A percentile compares a stretch with the other conserved stretches of the same genome.
These are phyloP conservation scores for Endotricha flammealis DNA, from an alignment of 2,888 invertebrate genomes.

Conservation along the genomic window DNA sequence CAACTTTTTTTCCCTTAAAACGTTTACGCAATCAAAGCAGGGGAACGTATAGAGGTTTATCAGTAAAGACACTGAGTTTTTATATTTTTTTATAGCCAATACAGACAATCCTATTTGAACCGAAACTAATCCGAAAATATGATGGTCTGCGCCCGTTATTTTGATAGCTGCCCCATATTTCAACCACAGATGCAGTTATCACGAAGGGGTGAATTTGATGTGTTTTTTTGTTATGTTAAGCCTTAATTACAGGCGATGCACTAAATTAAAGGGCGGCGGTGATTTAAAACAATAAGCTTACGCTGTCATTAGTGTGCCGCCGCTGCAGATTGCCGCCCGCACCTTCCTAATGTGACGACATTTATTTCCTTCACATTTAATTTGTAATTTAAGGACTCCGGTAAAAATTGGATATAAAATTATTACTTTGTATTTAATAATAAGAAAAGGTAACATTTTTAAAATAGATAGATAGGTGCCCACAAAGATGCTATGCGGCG, in stretches of 20 bases:
- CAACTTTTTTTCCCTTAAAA: slow-evolving; percentile 66
- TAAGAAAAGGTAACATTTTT: too few relatives aligned
- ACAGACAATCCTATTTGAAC: slow-evolving; percentile 21
- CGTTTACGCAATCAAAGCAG: slow-evolving; percentile 54
- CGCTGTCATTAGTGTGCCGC: slow-evolving; percentile 55
- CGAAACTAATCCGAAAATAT: slow-evolving; percentile 25
- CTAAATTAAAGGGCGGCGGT: slow-evolving; percentile 69
- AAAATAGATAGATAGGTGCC: too few relatives aligned
- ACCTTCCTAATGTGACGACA: slow-evolving; percentile 67
- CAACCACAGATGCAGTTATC: slow-evolving; percentile 53
- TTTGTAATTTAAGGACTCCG: slow-evolving; percentile 49
- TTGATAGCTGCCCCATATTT: slow-evolving; percentile 33
- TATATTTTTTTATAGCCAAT: slow-evolving; percentile 11
- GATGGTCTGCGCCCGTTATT: slow-evolving; percentile 38
- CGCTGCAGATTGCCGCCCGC: slow-evolving; percentile 49
- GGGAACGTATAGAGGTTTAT: slow-evolving; percentile 38
- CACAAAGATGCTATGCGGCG: too few relatives aligned
- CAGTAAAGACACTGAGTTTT: slow-evolving; percentile 15
- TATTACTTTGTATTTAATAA: too few relatives aligned
- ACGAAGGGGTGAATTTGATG: slow-evolving; percentile 60
- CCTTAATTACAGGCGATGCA: slow-evolving; percentile 66
- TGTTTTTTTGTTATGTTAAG: slow-evolving; percentile 46
- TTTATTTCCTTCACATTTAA: slow-evolving; percentile 45
- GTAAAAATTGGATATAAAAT: too few relatives aligned
- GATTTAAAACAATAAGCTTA: slow-evolving; percentile 73